Percentiles rank a stretch among this genome's conserved stretches.
Evolutionary conservation across 2,888 invertebrate genomes (phyloP).

Genomic region (Carpatolechia fugitivella): DNA sequence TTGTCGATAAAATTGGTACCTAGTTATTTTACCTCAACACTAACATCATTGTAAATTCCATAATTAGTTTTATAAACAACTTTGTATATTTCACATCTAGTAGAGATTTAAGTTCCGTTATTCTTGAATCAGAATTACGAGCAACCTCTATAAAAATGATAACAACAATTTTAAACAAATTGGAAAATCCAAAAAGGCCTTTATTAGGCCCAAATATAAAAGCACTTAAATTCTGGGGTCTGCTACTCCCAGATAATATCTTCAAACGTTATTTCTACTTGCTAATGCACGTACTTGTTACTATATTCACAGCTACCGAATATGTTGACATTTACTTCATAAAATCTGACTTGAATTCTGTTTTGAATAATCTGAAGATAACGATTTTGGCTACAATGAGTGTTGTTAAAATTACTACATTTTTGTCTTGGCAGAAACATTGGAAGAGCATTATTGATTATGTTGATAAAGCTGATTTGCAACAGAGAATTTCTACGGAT

Average conservation of each 20-base stretch:
- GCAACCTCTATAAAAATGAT: conserved; percentile 36
- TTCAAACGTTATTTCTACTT: conserved; percentile 45
- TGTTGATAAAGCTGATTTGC: conserved; percentile 50
- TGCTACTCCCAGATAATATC: conserved; percentile 49
- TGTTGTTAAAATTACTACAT: conserved; percentile 53
- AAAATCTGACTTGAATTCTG: conserved; percentile 51
- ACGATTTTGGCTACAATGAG: conserved; percentile 61
- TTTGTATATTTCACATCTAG: no score
- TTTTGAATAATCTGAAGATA: conserved; percentile 62
- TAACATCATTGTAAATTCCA: no score
- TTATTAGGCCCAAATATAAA: conserved; percentile 62
- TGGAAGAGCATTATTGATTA: conserved; percentile 60
- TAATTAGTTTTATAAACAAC: no score
- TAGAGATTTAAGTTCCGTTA: no score
- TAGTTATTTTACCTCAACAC: no score
- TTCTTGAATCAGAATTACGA: no score
- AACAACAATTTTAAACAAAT: conserved; percentile 38
- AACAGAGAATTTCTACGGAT: conserved; percentile 38
- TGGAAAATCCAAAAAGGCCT: conserved; percentile 56
- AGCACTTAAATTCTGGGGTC: conserved; percentile 61
- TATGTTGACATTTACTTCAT: conserved; percentile 64
- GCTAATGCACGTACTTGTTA: conserved; percentile 50
- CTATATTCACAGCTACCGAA: conserved; percentile 54
- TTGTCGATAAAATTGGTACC: no score
- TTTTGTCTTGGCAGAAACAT: conserved; percentile 52